Evolutionary conservation across 2,888 invertebrate genomes (phyloP).

Genomic region (Lasioglossum vierecki): DNA sequence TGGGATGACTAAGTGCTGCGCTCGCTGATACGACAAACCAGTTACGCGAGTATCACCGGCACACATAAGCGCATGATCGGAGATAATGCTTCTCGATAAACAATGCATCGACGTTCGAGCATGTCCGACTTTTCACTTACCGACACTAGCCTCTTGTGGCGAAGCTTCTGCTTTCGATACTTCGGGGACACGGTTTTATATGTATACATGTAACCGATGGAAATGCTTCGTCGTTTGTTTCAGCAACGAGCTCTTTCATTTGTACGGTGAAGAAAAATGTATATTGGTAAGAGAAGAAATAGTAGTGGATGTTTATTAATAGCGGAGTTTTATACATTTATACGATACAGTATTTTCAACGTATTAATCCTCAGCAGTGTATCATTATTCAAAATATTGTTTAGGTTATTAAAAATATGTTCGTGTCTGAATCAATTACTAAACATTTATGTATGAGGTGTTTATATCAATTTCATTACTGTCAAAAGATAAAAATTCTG

Average conservation of each 20-base stretch:
- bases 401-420: no score
- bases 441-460: no score
- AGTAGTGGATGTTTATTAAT: neutral
- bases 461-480: no score
- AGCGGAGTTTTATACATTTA: neutral
- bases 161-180: neutral
- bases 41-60: neutral
- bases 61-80: neutral
- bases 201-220: neutral
- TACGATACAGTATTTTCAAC: neutral
- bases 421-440: no score
- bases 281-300: neutral
- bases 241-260: neutral
- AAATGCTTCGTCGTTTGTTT: neutral
- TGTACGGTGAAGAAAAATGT: neutral
- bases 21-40: slow-evolving; percentile 16
- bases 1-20: slow-evolving; percentile 5
- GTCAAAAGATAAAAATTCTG: neutral
- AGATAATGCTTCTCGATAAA: neutral
- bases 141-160: neutral
- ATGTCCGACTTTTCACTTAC: neutral
- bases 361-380: neutral
- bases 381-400: no score
- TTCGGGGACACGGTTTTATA: neutral
- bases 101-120: neutral